Evolutionary conservation across 2,888 invertebrate species (phyloP).

Genomic region (Petrolisthes manimaculis): DNA sequence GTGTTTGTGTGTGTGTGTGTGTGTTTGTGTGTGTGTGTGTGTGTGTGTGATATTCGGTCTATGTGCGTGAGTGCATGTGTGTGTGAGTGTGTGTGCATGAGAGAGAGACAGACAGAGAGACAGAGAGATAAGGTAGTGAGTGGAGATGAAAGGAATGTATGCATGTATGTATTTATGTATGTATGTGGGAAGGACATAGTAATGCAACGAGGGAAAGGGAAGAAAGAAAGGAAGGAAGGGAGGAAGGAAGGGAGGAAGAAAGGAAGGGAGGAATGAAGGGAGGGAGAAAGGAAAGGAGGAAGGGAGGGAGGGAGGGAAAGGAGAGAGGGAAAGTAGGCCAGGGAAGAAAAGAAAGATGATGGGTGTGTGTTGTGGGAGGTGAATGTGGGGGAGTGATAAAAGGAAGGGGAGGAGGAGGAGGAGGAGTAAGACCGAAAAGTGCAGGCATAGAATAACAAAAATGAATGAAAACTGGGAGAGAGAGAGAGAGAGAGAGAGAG

Average conservation of each 20-base stretch:
- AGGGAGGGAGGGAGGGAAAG: background rate
- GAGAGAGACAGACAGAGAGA: background rate
- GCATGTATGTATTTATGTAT: background rate
- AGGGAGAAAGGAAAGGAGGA: too few relatives aligned
- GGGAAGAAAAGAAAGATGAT: background rate
- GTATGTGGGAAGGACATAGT: background rate
- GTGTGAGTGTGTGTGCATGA: background rate
- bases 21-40: background rate
- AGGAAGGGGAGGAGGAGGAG: background rate
- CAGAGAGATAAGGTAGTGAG: background rate
- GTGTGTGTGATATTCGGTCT: too few relatives aligned
- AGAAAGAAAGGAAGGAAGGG: background rate
- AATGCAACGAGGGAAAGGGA: background rate
- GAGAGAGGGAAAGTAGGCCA: background rate
- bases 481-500: background rate
- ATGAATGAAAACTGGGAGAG: background rate
- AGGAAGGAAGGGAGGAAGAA: background rate
- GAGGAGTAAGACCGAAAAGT: background rate
- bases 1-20: background rate
- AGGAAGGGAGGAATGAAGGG: background rate
- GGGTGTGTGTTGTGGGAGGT: background rate
- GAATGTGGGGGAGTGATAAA: background rate
- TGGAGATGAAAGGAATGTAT: background rate
- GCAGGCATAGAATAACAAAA: background rate
- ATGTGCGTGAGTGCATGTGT: background rate